These are phyloP conservation scores for Pantala flavescens DNA, from an alignment of 1,140 invertebrate genomes.

Conservation along the genomic window DNA sequence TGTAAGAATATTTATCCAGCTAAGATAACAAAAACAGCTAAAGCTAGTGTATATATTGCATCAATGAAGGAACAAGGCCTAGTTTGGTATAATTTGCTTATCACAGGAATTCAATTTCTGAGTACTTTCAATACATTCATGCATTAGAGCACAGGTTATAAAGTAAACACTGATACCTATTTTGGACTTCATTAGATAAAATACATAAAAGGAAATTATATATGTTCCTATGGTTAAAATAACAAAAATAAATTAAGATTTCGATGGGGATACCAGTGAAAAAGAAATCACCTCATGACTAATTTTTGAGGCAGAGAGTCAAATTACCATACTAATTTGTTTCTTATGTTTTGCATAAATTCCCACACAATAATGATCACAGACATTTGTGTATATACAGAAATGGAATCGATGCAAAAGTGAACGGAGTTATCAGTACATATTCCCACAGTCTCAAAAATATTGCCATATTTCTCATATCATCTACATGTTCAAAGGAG, in stretches of 20 bases:
- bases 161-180: background rate
- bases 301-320: too few relatives aligned
- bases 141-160: background rate
- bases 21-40: background rate
- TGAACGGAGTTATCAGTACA: background rate
- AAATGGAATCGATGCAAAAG: background rate
- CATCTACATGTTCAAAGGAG: too few relatives aligned
- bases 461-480: too few relatives aligned
- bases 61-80: constrained; percentile 5
- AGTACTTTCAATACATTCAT: background rate
- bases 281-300: too few relatives aligned
- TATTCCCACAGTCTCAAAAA: background rate
- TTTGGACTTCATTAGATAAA: background rate
- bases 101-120: background rate
- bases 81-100: background rate
- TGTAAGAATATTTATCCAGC: background rate
- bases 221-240: background rate
- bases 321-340: too few relatives aligned
- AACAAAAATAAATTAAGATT: too few relatives aligned
- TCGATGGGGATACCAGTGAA: too few relatives aligned
- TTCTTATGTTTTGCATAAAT: background rate
- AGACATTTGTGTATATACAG: constrained; percentile 3
- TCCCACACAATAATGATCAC: background rate
- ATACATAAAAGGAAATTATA: background rate
- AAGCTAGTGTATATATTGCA: background rate